Percentiles rank a stretch among this genome's conserved stretches.
Evolutionary conservation across 2,113 vertebrate genomes (phyloP).

Genomic region (Macrotus californicus): DNA sequence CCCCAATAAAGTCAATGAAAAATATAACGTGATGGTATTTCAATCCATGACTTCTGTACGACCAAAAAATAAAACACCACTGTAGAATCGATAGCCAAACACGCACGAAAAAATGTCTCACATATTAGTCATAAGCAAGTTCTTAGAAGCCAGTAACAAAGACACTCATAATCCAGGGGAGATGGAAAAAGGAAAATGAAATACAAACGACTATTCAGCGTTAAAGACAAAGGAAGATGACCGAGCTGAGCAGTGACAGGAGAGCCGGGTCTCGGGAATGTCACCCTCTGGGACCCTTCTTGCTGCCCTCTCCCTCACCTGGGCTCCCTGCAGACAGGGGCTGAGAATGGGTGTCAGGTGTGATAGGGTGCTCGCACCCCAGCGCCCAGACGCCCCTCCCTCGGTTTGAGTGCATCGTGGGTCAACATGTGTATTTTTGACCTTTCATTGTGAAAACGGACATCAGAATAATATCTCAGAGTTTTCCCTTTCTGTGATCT

Average conservation of each 20-base stretch:
- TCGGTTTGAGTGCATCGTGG: not conserved
- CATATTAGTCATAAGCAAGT: not conserved
- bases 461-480: not conserved
- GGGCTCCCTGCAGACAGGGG: not conserved
- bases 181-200: not conserved
- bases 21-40: not conserved
- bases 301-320: not conserved
- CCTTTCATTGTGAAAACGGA: not conserved
- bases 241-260: not conserved
- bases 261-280: not conserved
- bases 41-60: not conserved
- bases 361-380: not conserved
- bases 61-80: not conserved
- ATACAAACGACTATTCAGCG: not conserved
- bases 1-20: no score
- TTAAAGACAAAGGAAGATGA: not conserved
- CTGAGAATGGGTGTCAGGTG: not conserved
- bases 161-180: not conserved
- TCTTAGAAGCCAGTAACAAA: not conserved
- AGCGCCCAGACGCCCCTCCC: not conserved
- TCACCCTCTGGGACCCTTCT: not conserved
- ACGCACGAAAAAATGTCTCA: not conserved
- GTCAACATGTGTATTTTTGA: not conserved
- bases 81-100: not conserved
- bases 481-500: not conserved